Base-by-base conservation (phyloP, 1,140 invertebrate species). In the Pomacea maculata region DNA sequence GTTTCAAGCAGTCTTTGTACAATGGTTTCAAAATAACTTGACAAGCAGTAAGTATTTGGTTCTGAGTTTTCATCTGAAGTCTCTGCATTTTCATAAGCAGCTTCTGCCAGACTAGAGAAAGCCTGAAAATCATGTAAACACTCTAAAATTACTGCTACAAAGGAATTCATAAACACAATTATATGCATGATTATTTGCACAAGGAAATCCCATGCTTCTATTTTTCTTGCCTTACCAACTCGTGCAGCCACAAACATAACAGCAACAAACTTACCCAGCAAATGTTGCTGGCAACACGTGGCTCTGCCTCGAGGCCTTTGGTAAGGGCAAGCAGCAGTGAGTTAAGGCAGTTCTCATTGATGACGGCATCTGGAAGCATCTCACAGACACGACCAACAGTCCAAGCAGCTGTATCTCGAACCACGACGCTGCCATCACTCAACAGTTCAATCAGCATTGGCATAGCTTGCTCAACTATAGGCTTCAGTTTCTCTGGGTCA, bases 321-420 rank as follows among this genome's bases (percentile, higher is more conserved):
- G 98, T 94, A 45, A 99, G 93, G 83, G 96, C 96, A 89, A 98
- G 95, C 4, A 99, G 90, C 17, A 99, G 89, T 11, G 95, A 95
- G 2, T 90, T 95, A 29, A 99, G 91, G 78, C 83, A 87, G 1
- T 93, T 94, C 86, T 96, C 95, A 91, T 96, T 97, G n/a, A 99
- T 96, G 0, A 97, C 98, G 21, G 97, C 96, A 88, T 98, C 97
- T 0, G 98, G 97, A 82, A 99, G 96, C 70, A 98, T 95, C 92
- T 99, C 98, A 92, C 98, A 99, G 74, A 99, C 97, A 83, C 98
- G 94, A 6, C 98, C 98, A 86, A 99, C 96, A 0, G 97, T 97
- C 99, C 99, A 99, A 0, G 98, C 98, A 0, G 97, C 95, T 19
- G 98, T 99, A 89, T 99, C 99, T 80, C 97, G 93, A 25, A 99